phyloP scores from a whole-genome alignment of 2,888 invertebrate species.

The Eueremaeus valkanovi region DNA sequence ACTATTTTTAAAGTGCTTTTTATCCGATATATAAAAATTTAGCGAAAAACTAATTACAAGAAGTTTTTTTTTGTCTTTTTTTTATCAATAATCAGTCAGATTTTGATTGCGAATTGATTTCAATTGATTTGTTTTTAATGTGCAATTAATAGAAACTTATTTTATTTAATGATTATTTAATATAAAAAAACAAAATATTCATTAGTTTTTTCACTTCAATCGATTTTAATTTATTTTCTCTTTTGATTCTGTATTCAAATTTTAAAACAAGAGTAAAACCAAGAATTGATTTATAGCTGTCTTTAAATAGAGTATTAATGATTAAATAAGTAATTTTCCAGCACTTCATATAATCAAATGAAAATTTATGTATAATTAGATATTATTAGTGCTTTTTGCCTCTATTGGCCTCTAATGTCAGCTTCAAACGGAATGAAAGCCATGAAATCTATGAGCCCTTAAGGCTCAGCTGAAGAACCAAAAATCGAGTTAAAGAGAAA shows the following conservation, averaged over 20 bases:
- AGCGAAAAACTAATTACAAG: too few species aligned
- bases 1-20: too few species aligned
- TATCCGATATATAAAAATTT: too few species aligned
- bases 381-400: not conserved
- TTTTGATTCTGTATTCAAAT: not conserved
- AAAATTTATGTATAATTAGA: conserved; percentile 4
- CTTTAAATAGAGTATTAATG: not conserved
- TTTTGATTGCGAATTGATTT: too few species aligned
- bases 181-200: too few species aligned
- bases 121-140: too few species aligned
- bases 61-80: too few species aligned
- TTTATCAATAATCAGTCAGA: too few species aligned
- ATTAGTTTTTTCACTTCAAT: too few species aligned
- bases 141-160: too few species aligned
- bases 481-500: not conserved
- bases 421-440: not conserved
- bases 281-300: not conserved
- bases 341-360: not conserved
- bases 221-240: too few species aligned
- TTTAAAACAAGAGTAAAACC: not conserved
- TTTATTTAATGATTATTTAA: too few species aligned
- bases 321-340: not conserved
- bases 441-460: not conserved
- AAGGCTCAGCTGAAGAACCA: not conserved
- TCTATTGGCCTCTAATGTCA: not conserved